These are phyloP conservation scores for Mythimna impura DNA, from an alignment of 2,888 invertebrate genomes.

Conservation along the genomic window DNA sequence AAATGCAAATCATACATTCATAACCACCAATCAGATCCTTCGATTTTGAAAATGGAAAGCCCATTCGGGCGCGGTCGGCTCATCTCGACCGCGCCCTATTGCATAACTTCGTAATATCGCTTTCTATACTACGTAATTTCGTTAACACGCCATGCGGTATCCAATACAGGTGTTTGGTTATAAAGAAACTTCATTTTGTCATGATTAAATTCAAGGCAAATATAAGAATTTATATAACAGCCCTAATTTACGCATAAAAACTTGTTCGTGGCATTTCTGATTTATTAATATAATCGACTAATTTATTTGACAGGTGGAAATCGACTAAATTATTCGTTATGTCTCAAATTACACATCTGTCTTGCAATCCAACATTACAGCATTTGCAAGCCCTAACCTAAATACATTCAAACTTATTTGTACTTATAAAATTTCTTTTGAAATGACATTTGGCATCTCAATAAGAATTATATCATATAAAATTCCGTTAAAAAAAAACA, in stretches of 20 bases:
- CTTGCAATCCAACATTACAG: neutral
- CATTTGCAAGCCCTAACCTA: neutral
- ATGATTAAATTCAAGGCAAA: slow-evolving; percentile 50
- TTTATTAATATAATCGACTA: slow-evolving; percentile 26
- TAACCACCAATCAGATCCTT: slow-evolving; percentile 65
- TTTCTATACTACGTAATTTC: slow-evolving; percentile 78
- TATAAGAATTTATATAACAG: slow-evolving; percentile 43
- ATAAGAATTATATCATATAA: neutral
- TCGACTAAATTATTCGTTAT: slow-evolving; percentile 1
- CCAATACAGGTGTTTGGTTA: slow-evolving; percentile 54
- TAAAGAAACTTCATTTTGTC: slow-evolving; percentile 55
- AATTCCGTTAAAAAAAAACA: neutral
- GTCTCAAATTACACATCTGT: neutral
- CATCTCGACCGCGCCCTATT: slow-evolving; percentile 74
- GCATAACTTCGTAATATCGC: slow-evolving; percentile 73
- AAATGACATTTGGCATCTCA: neutral
- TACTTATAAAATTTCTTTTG: neutral
- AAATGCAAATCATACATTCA: slow-evolving; percentile 38
- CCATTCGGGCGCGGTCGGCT: slow-evolving; percentile 65
- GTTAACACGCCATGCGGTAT: slow-evolving; percentile 54
- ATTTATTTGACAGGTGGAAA: slow-evolving; percentile 23
- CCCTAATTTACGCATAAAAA: slow-evolving; percentile 29
- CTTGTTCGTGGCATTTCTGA: slow-evolving; percentile 16
- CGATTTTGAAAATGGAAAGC: slow-evolving; percentile 79
- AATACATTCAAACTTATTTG: neutral